Evolutionary conservation across 2,797 vertebrate genomes (phyloP), one percentile per base, ranked within the genome.

Genomic region (Tokudaia tokunoshimensis): DNA sequence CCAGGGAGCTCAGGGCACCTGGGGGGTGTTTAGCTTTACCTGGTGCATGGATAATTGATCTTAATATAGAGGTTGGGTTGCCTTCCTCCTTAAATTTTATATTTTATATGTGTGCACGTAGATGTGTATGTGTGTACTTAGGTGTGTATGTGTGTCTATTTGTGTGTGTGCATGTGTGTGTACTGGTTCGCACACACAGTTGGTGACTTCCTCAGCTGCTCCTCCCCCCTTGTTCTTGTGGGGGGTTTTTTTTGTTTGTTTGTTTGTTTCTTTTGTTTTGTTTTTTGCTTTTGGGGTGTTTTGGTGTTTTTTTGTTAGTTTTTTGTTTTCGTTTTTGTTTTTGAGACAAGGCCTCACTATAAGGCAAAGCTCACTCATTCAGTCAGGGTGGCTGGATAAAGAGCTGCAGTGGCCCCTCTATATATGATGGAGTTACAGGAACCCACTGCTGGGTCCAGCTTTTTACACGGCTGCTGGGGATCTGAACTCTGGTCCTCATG

Each of bases 11-110:
- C 52, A 83, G 88, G 96, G 94, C 34, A 8, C 81, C 96, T 95
- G 50, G 93, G 82, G 41, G 61, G 76, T 52, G 57, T 96, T 98
- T 94, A 96, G 91, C 94, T 97, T 83, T 83, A 89, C 95, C 95
- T 94, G 80, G 4, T 89, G 75, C 94, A 31, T 63, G 79, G 92
- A 94, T 97, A 97, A 98, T 98, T 98, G 97, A 96, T 98, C 98
- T 98, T 98, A 97, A 98, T 96, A 96, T 31, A 61, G 79, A 41
- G 22, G 37, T 41, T 92, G 47, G 34, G 6, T 72, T 29, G 52
- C 52, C 67, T 55, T 37, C 34, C 14, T 88, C 75, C 41, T 61
- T 14, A 44, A 44, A 14, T 22, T 22, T 67, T 20, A 19, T 50
- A 37, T 10, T 11, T 44, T 67, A 1, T 67, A 74, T 55, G 84